These are phyloP conservation scores for Uria lomvia DNA, from an alignment of 2,113 vertebrate species.

Conservation along the genomic window DNA sequence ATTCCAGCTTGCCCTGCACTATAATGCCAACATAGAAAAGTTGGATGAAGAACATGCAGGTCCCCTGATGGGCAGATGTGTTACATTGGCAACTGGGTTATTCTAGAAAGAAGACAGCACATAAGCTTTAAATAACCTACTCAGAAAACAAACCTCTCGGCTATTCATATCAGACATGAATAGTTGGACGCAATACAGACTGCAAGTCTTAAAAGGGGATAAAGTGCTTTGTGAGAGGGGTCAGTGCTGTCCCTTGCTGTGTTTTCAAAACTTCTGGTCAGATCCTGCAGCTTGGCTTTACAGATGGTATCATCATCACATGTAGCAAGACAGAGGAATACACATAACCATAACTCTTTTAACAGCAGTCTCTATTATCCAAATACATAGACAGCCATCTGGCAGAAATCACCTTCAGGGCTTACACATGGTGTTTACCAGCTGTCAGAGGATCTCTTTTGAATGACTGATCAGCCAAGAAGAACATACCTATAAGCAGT, in stretches of 20 bases:
- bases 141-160: conserved; percentile 24
- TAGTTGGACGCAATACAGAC: background rate
- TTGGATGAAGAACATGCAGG: background rate
- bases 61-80: background rate
- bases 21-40: background rate
- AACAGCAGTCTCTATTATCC: background rate
- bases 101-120: background rate
- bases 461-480: background rate
- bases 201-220: background rate
- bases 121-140: conserved; percentile 34
- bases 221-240: background rate
- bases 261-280: background rate
- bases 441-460: background rate
- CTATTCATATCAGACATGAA: conserved; percentile 15
- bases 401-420: background rate
- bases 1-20: background rate
- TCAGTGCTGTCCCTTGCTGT: background rate
- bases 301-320: background rate
- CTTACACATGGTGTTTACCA: background rate
- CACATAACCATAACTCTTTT: background rate
- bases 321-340: background rate
- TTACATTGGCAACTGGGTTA: background rate
- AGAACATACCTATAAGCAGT: background rate
- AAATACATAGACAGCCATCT: background rate
- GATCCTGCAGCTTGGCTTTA: background rate